Percentiles rank a stretch among this genome's conserved stretches.
phyloP scores from a whole-genome alignment of 2,113 vertebrate species.

The Myxocyprinus asiaticus region DNA sequence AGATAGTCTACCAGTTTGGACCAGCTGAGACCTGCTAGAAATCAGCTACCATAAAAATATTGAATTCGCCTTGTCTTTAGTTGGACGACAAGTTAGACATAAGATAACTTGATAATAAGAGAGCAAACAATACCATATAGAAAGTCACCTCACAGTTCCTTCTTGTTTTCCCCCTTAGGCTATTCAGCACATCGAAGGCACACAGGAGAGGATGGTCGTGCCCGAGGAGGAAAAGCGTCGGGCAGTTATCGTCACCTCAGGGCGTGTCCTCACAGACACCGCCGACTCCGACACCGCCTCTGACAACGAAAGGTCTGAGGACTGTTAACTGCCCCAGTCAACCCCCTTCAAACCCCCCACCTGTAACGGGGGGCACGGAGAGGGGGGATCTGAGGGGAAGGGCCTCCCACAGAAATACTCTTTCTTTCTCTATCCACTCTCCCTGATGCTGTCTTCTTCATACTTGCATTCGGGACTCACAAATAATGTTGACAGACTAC shows the following conservation, averaged over 20 bases:
- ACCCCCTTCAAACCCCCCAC: slow-evolving; percentile 56
- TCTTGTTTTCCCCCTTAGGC: slow-evolving; percentile 75
- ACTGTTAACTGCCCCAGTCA: slow-evolving; percentile 81
- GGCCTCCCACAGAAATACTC: slow-evolving; percentile 44
- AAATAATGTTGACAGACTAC: slow-evolving; percentile 30
- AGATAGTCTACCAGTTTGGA: no score
- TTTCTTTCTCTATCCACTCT: slow-evolving; percentile 32
- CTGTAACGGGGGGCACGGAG: slow-evolving; percentile 14
- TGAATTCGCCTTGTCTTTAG: no score
- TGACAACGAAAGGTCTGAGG: slow-evolving; percentile 87
- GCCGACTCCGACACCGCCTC: slow-evolving; percentile 89
- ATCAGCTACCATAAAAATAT: no score
- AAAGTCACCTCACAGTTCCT: neutral
- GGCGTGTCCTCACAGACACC: slow-evolving; percentile 74
- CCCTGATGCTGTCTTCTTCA: slow-evolving; percentile 35
- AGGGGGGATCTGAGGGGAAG: slow-evolving; percentile 63
- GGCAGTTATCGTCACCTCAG: slow-evolving; percentile 88
- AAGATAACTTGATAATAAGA: no score
- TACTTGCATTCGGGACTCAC: slow-evolving; percentile 48
- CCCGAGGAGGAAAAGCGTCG: slow-evolving; percentile 88
- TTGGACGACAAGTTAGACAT: no score
- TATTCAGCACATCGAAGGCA: slow-evolving; percentile 98
- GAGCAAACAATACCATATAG: neutral
- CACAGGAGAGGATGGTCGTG: slow-evolving; percentile 83
- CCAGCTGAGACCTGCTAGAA: no score